Base-by-base conservation (phyloP, 2,888 invertebrate species). In the Lochmaea crataegi region DNA sequence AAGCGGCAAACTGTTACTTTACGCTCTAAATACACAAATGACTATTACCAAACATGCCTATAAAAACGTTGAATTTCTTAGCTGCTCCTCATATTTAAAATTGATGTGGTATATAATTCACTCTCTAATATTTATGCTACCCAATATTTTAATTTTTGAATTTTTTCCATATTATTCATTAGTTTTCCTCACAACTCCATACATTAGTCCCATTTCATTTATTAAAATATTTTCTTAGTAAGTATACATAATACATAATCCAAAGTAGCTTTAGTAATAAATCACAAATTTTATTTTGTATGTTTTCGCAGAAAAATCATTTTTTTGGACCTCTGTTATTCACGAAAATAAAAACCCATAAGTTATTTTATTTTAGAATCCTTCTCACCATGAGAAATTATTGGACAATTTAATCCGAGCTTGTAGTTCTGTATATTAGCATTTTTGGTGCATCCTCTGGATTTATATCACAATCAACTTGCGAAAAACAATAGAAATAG, bases 401-500 rank as follows among this genome's bases (percentile, higher is more conserved):
- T 61, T 61, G 32, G 51, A 61, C 61, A 68, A 68, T 68, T 68
- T 68, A 68, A 68, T 60, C 68, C 61, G 51, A 64, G 41, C 11
- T 18, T 56, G 69, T 53, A 63, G 63, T 14, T 42, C 22, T 26
- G 68, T 56, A 51, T 69, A 69, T 63, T 69, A 63, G 63, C 56
- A 69, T 69, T 69, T 69, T 60, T 53, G 63, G 53, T 64, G 56
- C 63, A 63, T 69, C 53, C 56, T 38, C 16, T 42, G 53, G 60
- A 69, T 69, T 69, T 69, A 69, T 64, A 69, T 41, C 16, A 60
- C 63, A 69, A 69, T 63, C 42, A 69, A 69, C 63, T 61, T 64
- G 63, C 69, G 63, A 51, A 64, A 63, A 69, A 69, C 69, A 69
- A 69, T 64, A 69, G 69, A 41, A 69, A 63, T 69, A 69, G 69